Evolutionary conservation across 2,113 vertebrate genomes (phyloP), one percentile per base, ranked within the genome.

Genomic region (Pavo muticus): DNA sequence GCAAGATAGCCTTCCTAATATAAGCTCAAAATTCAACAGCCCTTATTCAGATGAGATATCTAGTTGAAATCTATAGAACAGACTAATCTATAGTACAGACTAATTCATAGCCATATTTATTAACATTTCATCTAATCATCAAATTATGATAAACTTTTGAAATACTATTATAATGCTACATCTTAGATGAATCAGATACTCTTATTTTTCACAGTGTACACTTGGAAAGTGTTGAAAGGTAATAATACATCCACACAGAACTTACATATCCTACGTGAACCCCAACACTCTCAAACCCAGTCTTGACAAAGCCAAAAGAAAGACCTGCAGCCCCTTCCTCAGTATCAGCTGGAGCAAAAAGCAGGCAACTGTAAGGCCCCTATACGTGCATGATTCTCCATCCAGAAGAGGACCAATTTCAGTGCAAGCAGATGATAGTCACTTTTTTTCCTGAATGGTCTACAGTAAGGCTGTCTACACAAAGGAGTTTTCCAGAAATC

Each of bases 1-100:
- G 18, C 42, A 94, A 91, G 85, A 90, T 68, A 86, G 63, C 50
- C 50, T 94, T 86, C 56, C 29, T 85, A 77, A 56, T 63, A 71
- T 3, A 90, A 23, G 39, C 25, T 83, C 37, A 88, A 80, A 80
- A 91, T 80, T 90, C 42, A 80, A 57, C 42, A 85, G 11, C 11
- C 5, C 11, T 85, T 78, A 52, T 54, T 88, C 25, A 60, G 48
- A 79, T 76, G 87, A 86, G 32, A 68, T 85, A 9, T 45, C 8
- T 8, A 42, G 14, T 6, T 78, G 52, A 81, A 91, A 30, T 75
- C 44, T 73, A 16, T 48, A 32, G 47, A 76, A 87, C 35, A 35
- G 35, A 35, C 14, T 76, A 63, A 60, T 35, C 35, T 35, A 35
- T 50, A 72, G 9, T 27, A 86, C 7, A 76, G 35, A 63, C 25